Base-by-base conservation (phyloP, 2,888 invertebrate species). In the Caenorhabditis sp. region DNA sequence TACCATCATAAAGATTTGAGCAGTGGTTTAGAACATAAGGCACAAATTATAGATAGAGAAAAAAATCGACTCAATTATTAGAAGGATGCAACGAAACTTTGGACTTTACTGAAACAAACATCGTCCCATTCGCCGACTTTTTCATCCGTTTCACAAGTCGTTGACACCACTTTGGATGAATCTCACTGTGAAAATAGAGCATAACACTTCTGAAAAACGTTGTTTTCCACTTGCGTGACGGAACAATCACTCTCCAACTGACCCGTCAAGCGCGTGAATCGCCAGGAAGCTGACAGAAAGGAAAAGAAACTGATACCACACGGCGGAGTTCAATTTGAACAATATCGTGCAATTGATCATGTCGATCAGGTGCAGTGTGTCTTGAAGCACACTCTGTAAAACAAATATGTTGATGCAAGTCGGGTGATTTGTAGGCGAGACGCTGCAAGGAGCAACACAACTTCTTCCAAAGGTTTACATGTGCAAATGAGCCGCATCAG, bases 261-360 rank as follows among this genome's bases (percentile, higher is more conserved):
- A 74, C 74, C 76, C 76, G 50, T 76, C 76, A 5, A 76, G 30
- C 27, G 63, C 58, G 24, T 71, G 70, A 59, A 76, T 71, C 15
- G 46, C 27, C 8, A 76, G 53, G 65, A 71, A 76, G 32, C 65
- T 66, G 46, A 76, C 45, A 46, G 76, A 76, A 15, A 76, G 46
- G 30, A 70, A 76, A 30, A 76, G 15, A 48, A 76, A 76, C 46
- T 71, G 61, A 62, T 63, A 76, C 76, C 76, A 76, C 15, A 65
- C 9, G 15, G 43, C 65, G 20, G 56, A 55, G 48, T 71, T 70
- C 50, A 76, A 50, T 58, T 76, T 76, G 53, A 53, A 76, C 27
- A 70, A 35, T n/a, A 76, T 59, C 20, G 76, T 71, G 46, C 70
- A 70, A 41, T 76, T 76, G 45, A 76, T 52, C 76, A 76, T 76